phyloP scores from a whole-genome alignment of 2,113 vertebrate species.

The Crotalus helleri region DNA sequence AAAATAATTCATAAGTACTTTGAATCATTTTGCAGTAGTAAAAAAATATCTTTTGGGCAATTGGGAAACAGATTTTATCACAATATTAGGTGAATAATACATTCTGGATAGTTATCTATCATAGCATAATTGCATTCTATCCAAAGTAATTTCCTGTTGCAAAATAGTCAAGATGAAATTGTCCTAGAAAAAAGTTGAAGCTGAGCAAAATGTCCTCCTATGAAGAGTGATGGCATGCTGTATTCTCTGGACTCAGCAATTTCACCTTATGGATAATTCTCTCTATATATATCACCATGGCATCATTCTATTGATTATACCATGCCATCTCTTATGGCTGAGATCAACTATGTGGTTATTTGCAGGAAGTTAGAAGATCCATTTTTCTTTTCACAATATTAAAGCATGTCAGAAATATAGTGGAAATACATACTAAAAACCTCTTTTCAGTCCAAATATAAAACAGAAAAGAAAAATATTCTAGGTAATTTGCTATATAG shows the following conservation, averaged over 20 bases:
- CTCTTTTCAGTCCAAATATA: neutral
- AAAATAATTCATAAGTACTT: neutral
- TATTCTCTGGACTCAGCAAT: neutral
- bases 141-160: neutral
- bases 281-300: neutral
- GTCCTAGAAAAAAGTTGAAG: neutral
- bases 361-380: neutral
- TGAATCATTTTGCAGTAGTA: neutral
- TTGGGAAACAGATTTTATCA: neutral
- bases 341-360: neutral
- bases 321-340: neutral
- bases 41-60: neutral
- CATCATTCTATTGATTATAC: neutral
- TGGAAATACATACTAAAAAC: neutral
- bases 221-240: neutral
- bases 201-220: neutral
- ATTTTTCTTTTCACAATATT: neutral
- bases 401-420: neutral
- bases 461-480: neutral
- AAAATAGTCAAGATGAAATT: neutral
- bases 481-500: neutral
- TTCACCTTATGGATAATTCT: too few species aligned
- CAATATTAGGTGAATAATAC: neutral
- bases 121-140: neutral
- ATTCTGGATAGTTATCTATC: neutral